Percentiles rank a stretch among this genome's conserved stretches.
Evolutionary conservation across 2,888 invertebrate genomes (phyloP).

Genomic region (Zaprionus obscuricornis): DNA sequence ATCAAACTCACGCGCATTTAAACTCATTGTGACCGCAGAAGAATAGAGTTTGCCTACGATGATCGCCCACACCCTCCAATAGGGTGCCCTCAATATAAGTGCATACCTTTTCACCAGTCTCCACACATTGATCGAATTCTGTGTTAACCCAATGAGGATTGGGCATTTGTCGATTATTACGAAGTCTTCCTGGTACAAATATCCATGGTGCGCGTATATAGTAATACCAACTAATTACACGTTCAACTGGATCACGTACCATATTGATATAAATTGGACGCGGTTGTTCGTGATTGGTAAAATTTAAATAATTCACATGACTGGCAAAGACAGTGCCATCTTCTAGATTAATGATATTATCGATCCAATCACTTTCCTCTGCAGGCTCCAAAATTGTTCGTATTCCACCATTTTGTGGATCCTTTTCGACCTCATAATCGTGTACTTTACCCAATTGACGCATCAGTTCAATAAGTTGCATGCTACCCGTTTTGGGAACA

Average conservation of each 20-base stretch:
- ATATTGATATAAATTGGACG: constrained; percentile 95
- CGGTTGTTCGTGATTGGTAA: constrained; percentile 86
- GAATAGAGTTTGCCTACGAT: constrained; percentile 92
- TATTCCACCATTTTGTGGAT: constrained; percentile 77
- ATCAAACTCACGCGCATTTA: constrained; percentile 89
- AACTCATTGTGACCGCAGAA: constrained; percentile 93
- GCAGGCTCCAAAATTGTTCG: constrained; percentile 49
- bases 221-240: constrained; percentile 96
- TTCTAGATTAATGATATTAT: constrained; percentile 72
- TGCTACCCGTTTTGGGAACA: constrained; percentile 81
- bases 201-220: constrained; percentile 95
- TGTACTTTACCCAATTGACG: constrained; percentile 71
- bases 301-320: constrained; percentile 81
- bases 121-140: constrained; percentile 94
- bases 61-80: constrained; percentile 93
- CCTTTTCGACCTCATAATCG: constrained; percentile 70
- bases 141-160: constrained; percentile 94
- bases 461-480: constrained; percentile 78
- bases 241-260: constrained; percentile 94
- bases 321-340: constrained; percentile 75
- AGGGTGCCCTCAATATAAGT: constrained; percentile 91
- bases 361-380: constrained; percentile 67
- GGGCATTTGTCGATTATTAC: constrained; percentile 85
- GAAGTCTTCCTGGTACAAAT: constrained; percentile 92
- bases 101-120: constrained; percentile 91